Percentiles rank a stretch among this genome's conserved stretches.
These are phyloP conservation scores for Cromileptes altivelis DNA, from an alignment of 2,113 vertebrate species.

Conservation along the genomic window DNA sequence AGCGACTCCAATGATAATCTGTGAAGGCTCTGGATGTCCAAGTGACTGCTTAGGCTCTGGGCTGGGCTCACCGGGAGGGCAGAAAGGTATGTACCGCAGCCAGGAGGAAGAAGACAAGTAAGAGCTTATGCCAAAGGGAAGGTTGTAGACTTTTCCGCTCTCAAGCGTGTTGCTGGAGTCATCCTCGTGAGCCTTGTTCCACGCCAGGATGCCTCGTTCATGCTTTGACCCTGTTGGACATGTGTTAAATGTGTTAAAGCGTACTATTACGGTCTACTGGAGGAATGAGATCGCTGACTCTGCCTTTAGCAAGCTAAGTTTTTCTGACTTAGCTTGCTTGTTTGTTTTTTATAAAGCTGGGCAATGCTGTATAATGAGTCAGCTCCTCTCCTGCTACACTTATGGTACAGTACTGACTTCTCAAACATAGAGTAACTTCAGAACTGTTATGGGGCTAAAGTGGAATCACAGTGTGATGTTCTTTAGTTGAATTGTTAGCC, in stretches of 20 bases:
- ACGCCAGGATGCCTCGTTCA: slow-evolving; percentile 90
- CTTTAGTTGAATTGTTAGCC: no score
- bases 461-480: no score
- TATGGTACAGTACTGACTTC: neutral
- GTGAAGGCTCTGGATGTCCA: slow-evolving; percentile 58
- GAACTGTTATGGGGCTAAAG: no score
- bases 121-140: slow-evolving; percentile 90
- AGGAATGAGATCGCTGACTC: neutral
- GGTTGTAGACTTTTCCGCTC: slow-evolving; percentile 86
- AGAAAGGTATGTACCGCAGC: slow-evolving; percentile 87
- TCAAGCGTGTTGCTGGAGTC: slow-evolving; percentile 74
- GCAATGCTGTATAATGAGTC: neutral
- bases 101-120: slow-evolving; percentile 82
- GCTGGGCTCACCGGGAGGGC: slow-evolving; percentile 78
- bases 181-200: slow-evolving; percentile 86
- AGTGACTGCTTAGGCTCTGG: slow-evolving; percentile 62
- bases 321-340: neutral
- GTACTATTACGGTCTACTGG: neutral
- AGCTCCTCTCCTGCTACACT: neutral
- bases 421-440: no score
- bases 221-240: slow-evolving; percentile 87
- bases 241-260: slow-evolving; percentile 8
- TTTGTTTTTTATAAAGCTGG: neutral
- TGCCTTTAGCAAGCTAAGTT: neutral
- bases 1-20: slow-evolving; percentile 68